These are phyloP conservation scores for Alosa sapidissima DNA, from an alignment of 2,797 vertebrate species.

Conservation along the genomic window DNA sequence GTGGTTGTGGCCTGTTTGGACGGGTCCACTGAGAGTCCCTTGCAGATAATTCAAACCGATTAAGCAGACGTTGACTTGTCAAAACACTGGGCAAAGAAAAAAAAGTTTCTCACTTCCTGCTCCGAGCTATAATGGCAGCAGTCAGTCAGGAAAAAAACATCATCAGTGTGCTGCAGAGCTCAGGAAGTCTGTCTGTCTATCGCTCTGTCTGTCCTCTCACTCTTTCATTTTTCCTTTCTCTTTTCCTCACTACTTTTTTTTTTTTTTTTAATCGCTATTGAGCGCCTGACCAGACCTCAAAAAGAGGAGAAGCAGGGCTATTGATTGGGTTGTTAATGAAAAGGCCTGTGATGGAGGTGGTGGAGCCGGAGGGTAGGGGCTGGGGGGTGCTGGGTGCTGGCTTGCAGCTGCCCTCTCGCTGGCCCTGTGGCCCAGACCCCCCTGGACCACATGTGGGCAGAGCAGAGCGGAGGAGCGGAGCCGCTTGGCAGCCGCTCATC, in stretches of 20 bases:
- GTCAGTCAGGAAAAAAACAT: background rate
- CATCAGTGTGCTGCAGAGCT: background rate
- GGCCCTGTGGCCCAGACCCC: slow-evolving; percentile 18
- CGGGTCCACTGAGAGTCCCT: background rate
- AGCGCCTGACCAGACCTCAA: slow-evolving; percentile 30
- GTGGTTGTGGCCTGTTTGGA: slow-evolving; percentile 1
- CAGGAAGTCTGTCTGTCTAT: slow-evolving; percentile 49
- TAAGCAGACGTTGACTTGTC: slow-evolving; percentile 15
- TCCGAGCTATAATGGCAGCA: background rate
- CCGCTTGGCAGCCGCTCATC: background rate
- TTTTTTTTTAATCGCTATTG: background rate
- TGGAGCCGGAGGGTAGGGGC: background rate
- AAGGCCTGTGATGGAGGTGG: background rate
- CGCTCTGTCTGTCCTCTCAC: background rate
- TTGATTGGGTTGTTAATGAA: slow-evolving; percentile 41
- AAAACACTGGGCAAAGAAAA: slow-evolving; percentile 3
- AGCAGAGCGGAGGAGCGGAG: slow-evolving; percentile 23
- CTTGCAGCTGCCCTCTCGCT: slow-evolving; percentile 27
- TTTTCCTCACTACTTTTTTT: background rate
- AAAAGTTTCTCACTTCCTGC: slow-evolving; percentile 34
- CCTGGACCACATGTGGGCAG: slow-evolving; percentile 25
- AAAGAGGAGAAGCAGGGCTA: slow-evolving; percentile 20
- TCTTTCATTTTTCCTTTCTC: background rate
- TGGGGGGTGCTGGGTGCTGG: slow-evolving; percentile 25
- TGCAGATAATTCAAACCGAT: slow-evolving; percentile 8